Evolutionary conservation across 2,797 vertebrate genomes (phyloP), one percentile per base, ranked within the genome.

Genomic region (Hippopotamyrus pictus): DNA sequence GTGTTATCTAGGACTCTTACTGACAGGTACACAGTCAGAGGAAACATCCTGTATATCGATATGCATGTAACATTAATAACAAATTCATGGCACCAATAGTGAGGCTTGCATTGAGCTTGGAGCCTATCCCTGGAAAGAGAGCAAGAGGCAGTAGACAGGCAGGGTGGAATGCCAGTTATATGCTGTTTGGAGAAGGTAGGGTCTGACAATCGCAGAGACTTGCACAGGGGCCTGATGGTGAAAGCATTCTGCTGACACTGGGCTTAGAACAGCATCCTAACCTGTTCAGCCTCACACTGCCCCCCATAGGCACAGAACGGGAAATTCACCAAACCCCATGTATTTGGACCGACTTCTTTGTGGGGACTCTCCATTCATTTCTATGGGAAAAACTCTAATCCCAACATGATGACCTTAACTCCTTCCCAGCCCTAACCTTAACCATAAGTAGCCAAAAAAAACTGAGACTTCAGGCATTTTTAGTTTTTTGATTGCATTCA

Each of bases 11-110:
- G 73, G n/a, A 3, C 82, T 84, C n/a, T 48, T 50, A 84, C 82
- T 84, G 46, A 84, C 82, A 84, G 82, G 82, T 84, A 84, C 50
- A 84, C n/a, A 50, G 93, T 90, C 90, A 91, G 92, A 93, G 88
- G 44, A 90, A 14, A 92, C 25, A 29, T 84, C 41, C 82, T 11
- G n/a, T 22, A n/a, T 84, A 48, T 84, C 50, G 46, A 84, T 2
- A 22, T 84, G 46, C 82, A 84, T 22, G n/a, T 50, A 22, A 84
- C 82, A 84, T 48, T 46, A 84, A 22, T 48, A 50, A 44, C 5
- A 76, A 19, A 14, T 41, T 76, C 6, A 25, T 33, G 29, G 65
- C 25, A 37, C n/a, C 3, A 14, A 46, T 29, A 50, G 8, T 50
- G 41, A 79, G 17, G 73, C 37, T n/a, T 44, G 37, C 73, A 79